Base-by-base conservation (phyloP, 2,888 invertebrate genomes). In the Camponotus fellah region DNA sequence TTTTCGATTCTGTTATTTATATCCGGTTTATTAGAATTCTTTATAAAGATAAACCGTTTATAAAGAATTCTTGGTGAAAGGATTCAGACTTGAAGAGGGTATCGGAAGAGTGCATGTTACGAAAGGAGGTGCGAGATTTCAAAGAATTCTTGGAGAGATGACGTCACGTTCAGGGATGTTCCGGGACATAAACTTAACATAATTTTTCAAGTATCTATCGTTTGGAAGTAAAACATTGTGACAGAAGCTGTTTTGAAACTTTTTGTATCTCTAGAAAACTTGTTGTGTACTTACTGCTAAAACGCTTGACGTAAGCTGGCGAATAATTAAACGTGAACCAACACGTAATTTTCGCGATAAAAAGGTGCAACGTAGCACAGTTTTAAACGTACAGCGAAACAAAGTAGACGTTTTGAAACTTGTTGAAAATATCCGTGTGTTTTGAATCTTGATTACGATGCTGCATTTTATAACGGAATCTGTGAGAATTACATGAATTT, bases 311-410 rank as follows among this genome's bases (percentile, higher is more conserved):
- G 60, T 43, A 79, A 71, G 40, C 79, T 46, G 34, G 60, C 79
- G 71, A 80, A 80, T 80, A 80, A 80, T 72, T 72, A 74, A 80
- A 80, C 79, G 17, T 72, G 79, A 80, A 60, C 79, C 60, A 80
- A 72, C 79, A 46, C 79, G 79, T 80, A 80, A 80, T 80, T 72
- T 79, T 79, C 34, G 46, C 72, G 79, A 60, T 79, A 71, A 79
- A 71, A 79, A 79, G 34, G 72, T 53, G 79, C 72, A 71, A 60
- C 43, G 74, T 26, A 12, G 79, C 58, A 9, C 69, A 66, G 40
- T 72, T 72, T 60, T 72, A 49, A 72, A 34, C 46, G 71, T n/a
- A 32, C 71, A 6, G 58, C 58, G 46, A 34, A 71, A 56, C 43
- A 46, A 40, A 14, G 53, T 12, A 40, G 56, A 69, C 69, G 56